These are phyloP conservation scores for Linnaemya tessellans DNA, from an alignment of 2,888 invertebrate species.

Conservation along the genomic window DNA sequence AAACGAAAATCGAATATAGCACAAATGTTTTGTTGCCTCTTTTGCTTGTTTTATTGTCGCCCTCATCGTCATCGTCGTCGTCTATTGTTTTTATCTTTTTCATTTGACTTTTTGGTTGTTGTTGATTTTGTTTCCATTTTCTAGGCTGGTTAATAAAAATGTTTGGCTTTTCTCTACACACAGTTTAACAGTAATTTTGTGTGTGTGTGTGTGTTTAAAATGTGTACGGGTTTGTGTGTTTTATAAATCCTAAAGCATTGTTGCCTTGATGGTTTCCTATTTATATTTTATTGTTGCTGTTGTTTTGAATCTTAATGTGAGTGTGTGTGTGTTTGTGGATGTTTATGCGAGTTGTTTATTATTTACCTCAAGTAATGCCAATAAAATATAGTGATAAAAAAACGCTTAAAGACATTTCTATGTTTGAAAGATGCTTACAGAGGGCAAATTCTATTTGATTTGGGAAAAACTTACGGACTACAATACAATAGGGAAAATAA, in stretches of 20 bases:
- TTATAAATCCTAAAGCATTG: slow-evolving; percentile 47
- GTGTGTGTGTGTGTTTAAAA: neutral
- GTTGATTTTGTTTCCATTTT: slow-evolving; percentile 51
- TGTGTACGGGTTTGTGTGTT: neutral
- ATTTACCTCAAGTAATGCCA: slow-evolving; percentile 24
- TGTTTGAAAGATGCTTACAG: no score
- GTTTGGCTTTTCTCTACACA: slow-evolving; percentile 47
- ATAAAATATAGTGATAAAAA: neutral
- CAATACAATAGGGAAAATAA: no score
- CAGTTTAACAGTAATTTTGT: slow-evolving; percentile 52
- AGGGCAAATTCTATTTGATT: no score
- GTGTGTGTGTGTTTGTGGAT: neutral
- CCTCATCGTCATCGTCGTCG: no score
- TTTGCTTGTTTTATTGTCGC: slow-evolving; percentile 3
- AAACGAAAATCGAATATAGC: slow-evolving; percentile 57
- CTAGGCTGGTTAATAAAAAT: slow-evolving; percentile 69
- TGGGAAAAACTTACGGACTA: no score
- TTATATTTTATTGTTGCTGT: slow-evolving; percentile 26
- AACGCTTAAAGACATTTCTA: neutral
- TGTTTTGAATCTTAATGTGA: neutral
- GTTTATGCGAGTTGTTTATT: slow-evolving; percentile 15
- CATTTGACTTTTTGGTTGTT: neutral
- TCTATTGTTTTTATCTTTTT: slow-evolving; percentile 6
- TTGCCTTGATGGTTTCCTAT: slow-evolving; percentile 62
- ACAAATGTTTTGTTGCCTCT: slow-evolving; percentile 52